Evolutionary conservation across 1,140 invertebrate species (phyloP).

Genomic region (Drosophila subpulchrella): DNA sequence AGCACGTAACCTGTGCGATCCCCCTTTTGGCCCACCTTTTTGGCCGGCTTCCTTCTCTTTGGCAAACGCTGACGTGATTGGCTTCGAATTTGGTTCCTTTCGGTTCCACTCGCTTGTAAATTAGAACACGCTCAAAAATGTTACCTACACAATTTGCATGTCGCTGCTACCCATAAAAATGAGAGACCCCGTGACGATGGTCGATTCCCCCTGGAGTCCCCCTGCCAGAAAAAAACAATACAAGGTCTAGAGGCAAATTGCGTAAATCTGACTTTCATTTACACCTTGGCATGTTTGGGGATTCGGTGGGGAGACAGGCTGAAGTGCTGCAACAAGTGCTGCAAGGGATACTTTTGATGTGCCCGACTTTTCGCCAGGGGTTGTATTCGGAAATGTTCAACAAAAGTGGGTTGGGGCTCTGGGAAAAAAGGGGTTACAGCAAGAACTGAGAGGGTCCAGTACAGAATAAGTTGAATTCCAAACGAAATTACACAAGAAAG

Average conservation of each 20-base stretch:
- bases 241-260: conserved; percentile 44
- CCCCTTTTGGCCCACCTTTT: neutral
- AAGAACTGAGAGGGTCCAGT: neutral
- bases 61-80: conserved; percentile 58
- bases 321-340: conserved; percentile 35
- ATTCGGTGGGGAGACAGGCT: neutral
- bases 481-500: neutral
- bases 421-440: neutral
- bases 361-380: conserved; percentile 41
- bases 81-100: conserved; percentile 70
- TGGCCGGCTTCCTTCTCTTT: conserved; percentile 14
- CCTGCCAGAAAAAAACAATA: conserved; percentile 3
- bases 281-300: conserved; percentile 45
- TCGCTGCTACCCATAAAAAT: conserved; percentile 56
- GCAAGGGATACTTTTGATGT: conserved; percentile 64
- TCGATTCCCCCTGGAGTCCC: neutral
- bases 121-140: conserved; percentile 72
- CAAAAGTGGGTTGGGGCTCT: neutral
- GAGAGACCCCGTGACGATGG: conserved; percentile 41
- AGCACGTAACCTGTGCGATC: conserved; percentile 70
- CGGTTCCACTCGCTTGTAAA: conserved; percentile 71
- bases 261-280: conserved; percentile 78
- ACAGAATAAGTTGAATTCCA: conserved; percentile 6
- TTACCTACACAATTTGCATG: conserved; percentile 59
- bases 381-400: conserved; percentile 15